A percentile compares a stretch with the other conserved stretches of the same genome.
Evolutionary conservation across 2,888 invertebrate species (phyloP).

Genomic region (Sinhomidia bicolor): DNA sequence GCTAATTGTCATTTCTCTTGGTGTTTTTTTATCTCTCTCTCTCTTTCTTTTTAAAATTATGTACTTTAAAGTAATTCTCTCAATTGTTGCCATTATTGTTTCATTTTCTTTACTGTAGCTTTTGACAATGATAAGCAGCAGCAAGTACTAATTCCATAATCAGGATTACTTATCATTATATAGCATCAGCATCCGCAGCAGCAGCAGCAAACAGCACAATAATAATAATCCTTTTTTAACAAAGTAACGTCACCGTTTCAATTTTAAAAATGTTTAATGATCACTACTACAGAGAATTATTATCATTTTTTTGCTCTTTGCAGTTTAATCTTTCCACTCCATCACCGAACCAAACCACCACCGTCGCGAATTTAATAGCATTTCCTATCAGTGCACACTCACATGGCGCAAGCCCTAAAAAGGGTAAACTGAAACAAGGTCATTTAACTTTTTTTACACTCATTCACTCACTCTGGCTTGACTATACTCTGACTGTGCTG

Average conservation of each 20-base stretch:
- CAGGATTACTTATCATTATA: background rate
- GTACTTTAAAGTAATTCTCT: background rate
- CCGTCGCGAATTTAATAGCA: background rate
- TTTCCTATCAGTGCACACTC: slow-evolving; percentile 47
- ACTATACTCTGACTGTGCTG: no score
- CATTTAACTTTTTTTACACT: slow-evolving; percentile 61
- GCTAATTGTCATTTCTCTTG: slow-evolving; percentile 1
- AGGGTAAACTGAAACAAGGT: slow-evolving; percentile 63
- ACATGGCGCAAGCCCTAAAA: slow-evolving; percentile 43
- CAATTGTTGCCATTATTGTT: slow-evolving; percentile 8
- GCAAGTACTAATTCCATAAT: background rate
- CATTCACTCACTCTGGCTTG: no score
- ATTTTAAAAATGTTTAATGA: background rate
- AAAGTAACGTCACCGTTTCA: background rate
- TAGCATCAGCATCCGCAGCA: background rate
- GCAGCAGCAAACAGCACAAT: background rate
- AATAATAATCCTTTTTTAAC: background rate
- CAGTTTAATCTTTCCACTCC: slow-evolving; percentile 5
- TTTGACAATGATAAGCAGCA: background rate
- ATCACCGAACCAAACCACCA: background rate
- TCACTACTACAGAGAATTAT: background rate
- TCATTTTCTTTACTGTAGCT: no score
- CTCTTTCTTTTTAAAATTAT: background rate
- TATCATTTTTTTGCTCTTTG: background rate
- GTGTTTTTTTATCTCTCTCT: no score